Percentiles rank a stretch among this genome's conserved stretches.
Evolutionary conservation across 2,888 invertebrate genomes (phyloP).

Genomic region (Machimus atricapillus): DNA sequence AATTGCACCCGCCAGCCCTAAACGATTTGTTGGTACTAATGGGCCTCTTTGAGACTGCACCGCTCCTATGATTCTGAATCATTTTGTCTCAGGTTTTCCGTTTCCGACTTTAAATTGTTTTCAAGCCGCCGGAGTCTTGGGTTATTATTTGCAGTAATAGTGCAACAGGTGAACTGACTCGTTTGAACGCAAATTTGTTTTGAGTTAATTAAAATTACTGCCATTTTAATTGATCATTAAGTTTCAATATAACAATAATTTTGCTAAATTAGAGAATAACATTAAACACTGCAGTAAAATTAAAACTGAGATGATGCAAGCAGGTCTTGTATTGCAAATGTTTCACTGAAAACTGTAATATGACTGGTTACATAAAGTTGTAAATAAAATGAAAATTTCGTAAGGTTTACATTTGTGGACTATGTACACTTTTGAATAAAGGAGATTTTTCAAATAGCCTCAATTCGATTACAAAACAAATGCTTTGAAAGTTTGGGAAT

Average conservation of each 20-base stretch:
- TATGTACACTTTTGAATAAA: too few species aligned
- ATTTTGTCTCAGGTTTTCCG: slow-evolving; percentile 5
- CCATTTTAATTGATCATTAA: background rate
- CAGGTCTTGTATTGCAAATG: too few species aligned
- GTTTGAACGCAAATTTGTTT: background rate
- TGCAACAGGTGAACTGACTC: background rate
- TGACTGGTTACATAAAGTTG: too few species aligned
- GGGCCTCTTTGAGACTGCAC: background rate
- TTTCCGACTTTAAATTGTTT: slow-evolving; percentile 4
- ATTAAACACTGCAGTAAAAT: too few species aligned
- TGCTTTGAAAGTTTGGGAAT: too few species aligned
- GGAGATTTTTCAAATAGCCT: too few species aligned
- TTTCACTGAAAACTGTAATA: too few species aligned
- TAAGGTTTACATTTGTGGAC: too few species aligned
- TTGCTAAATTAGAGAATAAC: too few species aligned
- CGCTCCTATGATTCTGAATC: background rate
- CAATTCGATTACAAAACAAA: too few species aligned
- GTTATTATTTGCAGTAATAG: background rate
- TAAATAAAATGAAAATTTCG: too few species aligned
- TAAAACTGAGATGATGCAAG: too few species aligned
- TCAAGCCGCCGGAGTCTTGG: background rate
- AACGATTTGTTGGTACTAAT: slow-evolving; percentile 28
- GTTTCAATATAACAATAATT: background rate
- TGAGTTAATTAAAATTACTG: background rate
- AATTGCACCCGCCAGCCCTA: background rate